Conservation (phyloP, 2,797 vertebrate genomes). For the Sitta carolinensis region DNA sequence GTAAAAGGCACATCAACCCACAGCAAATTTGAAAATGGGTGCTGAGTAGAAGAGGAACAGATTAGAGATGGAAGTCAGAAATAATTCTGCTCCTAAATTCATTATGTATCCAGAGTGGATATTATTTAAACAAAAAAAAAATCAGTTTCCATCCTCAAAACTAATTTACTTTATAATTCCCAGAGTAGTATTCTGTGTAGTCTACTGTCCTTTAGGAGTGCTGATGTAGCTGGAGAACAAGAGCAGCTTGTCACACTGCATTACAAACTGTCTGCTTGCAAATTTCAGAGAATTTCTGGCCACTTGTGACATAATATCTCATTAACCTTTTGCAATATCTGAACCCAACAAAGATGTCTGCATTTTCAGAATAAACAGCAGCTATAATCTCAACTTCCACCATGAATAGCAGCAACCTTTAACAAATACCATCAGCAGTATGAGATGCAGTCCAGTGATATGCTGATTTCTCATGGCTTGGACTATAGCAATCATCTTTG, state of each 20-base stretch:
- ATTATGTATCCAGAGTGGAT: background rate
- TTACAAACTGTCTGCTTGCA: background rate
- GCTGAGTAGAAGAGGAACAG: background rate
- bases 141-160: background rate
- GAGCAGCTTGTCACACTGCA: conserved; percentile 22
- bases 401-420: background rate
- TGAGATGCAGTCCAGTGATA: background rate
- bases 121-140: background rate
- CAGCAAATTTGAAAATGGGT: background rate
- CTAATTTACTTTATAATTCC: conserved; percentile 14
- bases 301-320: background rate
- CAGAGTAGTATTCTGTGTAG: conserved; percentile 6
- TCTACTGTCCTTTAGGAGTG: conserved; percentile 7
- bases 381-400: background rate
- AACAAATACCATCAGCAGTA: background rate
- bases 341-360: background rate
- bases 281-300: conserved; percentile 20
- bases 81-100: background rate
- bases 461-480: background rate
- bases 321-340: conserved; percentile 23
- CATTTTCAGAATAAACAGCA: conserved; percentile 11
- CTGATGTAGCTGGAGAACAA: conserved; percentile 30
- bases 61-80: background rate
- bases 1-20: background rate
- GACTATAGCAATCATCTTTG: background rate